phyloP scores from a whole-genome alignment of 2,888 invertebrate species.

The Quadriops clusia region DNA sequence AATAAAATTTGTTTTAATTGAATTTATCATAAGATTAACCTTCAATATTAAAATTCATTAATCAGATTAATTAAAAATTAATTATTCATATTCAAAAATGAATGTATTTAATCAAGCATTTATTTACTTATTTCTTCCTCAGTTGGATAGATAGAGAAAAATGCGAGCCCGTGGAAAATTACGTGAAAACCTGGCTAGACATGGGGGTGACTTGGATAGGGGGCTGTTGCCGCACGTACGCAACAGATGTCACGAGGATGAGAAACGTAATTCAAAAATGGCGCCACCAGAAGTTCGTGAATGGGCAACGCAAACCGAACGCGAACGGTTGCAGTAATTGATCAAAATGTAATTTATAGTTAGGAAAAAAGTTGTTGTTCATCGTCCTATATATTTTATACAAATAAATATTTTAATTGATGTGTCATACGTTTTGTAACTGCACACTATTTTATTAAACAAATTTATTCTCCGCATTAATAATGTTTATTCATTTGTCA shows the following conservation, averaged over 20 bases:
- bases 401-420: constrained; percentile 3
- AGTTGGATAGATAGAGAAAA: constrained; percentile 63
- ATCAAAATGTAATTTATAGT: too few relatives aligned
- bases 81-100: too few relatives aligned
- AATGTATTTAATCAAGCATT: too few relatives aligned
- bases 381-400: constrained; percentile 2
- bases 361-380: too few relatives aligned
- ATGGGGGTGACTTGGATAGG: constrained; percentile 77
- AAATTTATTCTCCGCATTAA: too few relatives aligned
- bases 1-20: too few relatives aligned
- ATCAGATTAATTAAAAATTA: constrained; percentile 6
- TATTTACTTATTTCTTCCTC: constrained; percentile 23
- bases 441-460: constrained; percentile 7
- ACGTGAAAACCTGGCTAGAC: constrained; percentile 68
- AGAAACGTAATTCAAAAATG: constrained; percentile 47
- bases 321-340: too few relatives aligned
- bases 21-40: too few relatives aligned
- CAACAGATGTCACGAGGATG: constrained; percentile 67
- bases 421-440: constrained; percentile 8
- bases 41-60: too few relatives aligned
- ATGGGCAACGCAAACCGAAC: too few relatives aligned
- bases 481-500: too few relatives aligned
- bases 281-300: constrained; percentile 26
- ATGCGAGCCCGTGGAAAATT: constrained; percentile 57
- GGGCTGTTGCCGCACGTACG: constrained; percentile 83